phyloP scores from a whole-genome alignment of 2,797 vertebrate genomes.

The Otus scops region DNA sequence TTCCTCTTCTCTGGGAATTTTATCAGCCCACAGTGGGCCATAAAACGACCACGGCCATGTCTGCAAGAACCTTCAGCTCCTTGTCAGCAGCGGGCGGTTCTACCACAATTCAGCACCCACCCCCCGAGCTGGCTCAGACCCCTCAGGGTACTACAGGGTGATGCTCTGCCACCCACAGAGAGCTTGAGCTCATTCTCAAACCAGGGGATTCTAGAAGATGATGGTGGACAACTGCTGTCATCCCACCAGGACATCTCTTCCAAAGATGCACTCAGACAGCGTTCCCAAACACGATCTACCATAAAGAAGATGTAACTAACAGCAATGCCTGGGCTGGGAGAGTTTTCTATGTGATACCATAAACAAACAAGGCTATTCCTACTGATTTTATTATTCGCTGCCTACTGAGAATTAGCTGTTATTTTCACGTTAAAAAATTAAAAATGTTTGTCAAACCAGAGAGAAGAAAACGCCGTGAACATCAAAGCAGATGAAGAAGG shows the following conservation, averaged over 20 bases:
- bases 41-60: accelerated
- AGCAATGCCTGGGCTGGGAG: neutral
- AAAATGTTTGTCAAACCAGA: neutral
- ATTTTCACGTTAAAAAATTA: neutral
- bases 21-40: accelerated
- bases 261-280: neutral
- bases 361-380: neutral
- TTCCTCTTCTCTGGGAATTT: neutral
- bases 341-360: neutral
- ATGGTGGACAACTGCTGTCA: neutral
- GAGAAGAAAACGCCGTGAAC: neutral
- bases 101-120: too few relatives aligned
- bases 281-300: neutral
- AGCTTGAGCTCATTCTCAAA: neutral
- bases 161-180: neutral
- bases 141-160: neutral
- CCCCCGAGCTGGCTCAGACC: neutral
- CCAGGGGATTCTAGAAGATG: neutral
- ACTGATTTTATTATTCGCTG: neutral
- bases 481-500: neutral
- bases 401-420: neutral
- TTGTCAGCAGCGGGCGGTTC: neutral
- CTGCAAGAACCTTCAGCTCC: neutral
- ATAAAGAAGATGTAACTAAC: neutral
- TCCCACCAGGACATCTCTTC: neutral